Evolutionary conservation across 2,797 vertebrate genomes (phyloP).

Genomic region (Sebastes oblongus): DNA sequence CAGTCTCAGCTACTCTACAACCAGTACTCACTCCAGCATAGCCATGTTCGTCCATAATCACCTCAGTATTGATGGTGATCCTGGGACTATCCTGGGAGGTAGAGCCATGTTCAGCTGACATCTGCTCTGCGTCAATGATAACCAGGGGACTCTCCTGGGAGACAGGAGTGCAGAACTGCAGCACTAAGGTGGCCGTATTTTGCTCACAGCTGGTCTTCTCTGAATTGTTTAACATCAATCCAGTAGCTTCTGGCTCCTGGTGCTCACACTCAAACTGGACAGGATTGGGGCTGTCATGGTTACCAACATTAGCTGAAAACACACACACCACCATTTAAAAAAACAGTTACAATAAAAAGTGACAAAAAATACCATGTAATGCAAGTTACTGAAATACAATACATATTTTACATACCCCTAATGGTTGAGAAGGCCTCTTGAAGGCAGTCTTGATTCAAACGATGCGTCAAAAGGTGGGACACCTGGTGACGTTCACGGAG

Average conservation of each 20-base stretch:
- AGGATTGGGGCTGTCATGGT: neutral
- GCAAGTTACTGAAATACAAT: neutral
- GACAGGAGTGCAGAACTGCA: slow-evolving; percentile 4
- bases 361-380: neutral
- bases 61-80: neutral
- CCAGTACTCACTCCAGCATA: neutral
- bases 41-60: neutral
- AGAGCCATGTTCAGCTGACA: neutral
- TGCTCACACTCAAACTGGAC: slow-evolving; percentile 17
- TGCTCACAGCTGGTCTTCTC: slow-evolving; percentile 19
- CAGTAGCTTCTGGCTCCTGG: neutral
- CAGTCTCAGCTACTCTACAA: neutral
- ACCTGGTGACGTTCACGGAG: neutral
- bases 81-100: neutral
- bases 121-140: neutral
- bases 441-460: slow-evolving; percentile 3
- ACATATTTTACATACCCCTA: neutral
- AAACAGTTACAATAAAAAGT: neutral
- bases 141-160: neutral
- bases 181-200: slow-evolving; percentile 11
- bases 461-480: slow-evolving; percentile 1
- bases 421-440: neutral
- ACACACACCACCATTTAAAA: neutral
- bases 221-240: slow-evolving; percentile 14
- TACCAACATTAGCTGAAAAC: neutral